Conservation (phyloP, 2,888 invertebrate genomes). For the Diplazon laetatorius region DNA sequence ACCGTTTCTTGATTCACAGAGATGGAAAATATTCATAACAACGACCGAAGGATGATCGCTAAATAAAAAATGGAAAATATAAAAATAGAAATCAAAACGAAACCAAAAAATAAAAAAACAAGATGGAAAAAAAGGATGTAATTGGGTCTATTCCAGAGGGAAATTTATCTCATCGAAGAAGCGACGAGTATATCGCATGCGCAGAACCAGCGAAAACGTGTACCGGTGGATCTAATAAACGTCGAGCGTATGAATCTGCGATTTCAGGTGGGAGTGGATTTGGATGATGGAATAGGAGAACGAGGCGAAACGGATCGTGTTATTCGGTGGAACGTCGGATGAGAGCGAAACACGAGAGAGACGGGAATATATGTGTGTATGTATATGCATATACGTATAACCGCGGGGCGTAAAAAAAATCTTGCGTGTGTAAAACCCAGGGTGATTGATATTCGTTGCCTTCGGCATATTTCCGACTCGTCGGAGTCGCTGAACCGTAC, state of each 20-base stretch:
- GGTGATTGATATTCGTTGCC: slow-evolving; percentile 45
- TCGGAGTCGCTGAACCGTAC: slow-evolving; percentile 4
- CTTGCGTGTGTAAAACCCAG: slow-evolving; percentile 5
- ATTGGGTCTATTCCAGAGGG: slow-evolving; percentile 52
- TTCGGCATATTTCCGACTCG: slow-evolving; percentile 23
- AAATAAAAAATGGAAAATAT: slow-evolving; percentile 3
- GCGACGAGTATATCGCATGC: slow-evolving; percentile 21
- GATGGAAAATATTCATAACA: background rate
- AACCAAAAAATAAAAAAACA: background rate
- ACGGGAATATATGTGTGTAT: too few species aligned
- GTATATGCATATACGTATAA: background rate
- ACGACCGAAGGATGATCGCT: background rate
- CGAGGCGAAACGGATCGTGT: slow-evolving; percentile 39
- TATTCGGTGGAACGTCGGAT: slow-evolving; percentile 39
- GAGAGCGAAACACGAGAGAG: slow-evolving; percentile 32
- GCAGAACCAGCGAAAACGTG: slow-evolving; percentile 23
- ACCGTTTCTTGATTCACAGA: background rate
- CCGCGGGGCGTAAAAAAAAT: slow-evolving; percentile 26
- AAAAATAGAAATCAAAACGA: background rate
- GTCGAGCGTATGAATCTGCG: slow-evolving; percentile 48
- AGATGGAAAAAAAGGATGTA: slow-evolving; percentile 23
- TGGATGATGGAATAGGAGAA: slow-evolving; percentile 18
- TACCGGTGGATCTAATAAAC: slow-evolving; percentile 54
- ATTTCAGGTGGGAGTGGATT: slow-evolving; percentile 25
- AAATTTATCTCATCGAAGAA: slow-evolving; percentile 44